Evolutionary conservation across 2,888 invertebrate species (phyloP), one percentile per base, ranked within the genome.

Genomic region (Iselma pallidipennis): DNA sequence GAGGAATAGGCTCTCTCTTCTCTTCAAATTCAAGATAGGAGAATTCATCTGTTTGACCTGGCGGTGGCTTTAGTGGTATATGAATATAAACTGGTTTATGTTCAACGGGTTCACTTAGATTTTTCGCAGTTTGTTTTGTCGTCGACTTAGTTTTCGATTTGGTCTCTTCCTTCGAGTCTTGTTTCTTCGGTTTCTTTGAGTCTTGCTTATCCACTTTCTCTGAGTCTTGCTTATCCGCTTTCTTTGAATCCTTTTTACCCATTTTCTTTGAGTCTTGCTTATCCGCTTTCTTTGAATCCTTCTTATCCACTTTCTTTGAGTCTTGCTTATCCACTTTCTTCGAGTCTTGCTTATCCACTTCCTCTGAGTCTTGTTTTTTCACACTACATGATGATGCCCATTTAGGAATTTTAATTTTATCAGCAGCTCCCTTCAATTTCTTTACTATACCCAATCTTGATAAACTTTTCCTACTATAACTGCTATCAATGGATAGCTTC

Each of bases 41-140:
- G 67, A 79, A 80, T 69, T 81, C 78, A 57, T 81, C 81, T 1
- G 76, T 76, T 74, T 80, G 66, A 7, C 80, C 81, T 4, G 76
- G 72, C 6, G 80, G 79, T 54, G 80, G 79, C 72, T 81, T 81
- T 10, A 82, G 65, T 3, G 82, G 82, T 68, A 82, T 81, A 65
- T 81, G 78, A 59, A 82, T 81, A 61, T 81, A 80, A 23, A 78
- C 72, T 2, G 80, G 80, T 49, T 69, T 73, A 14, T 66, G 68
- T 29, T 73, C 62, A 61, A 71, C 71, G 1, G 68, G 37, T 52
- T 67, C 58, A 19, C 55, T 16, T 33, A 49, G 25, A 21, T 55
- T 53, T 14, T n/a, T n/a, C n/a, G n/a, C n/a, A n/a, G 19, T 12
- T 51, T 5, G 53, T 29, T 55, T 67, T 61, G 51, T 66, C 67